Conservation (phyloP, 2,888 invertebrate species). For the Yponomeuta evonymella region DNA sequence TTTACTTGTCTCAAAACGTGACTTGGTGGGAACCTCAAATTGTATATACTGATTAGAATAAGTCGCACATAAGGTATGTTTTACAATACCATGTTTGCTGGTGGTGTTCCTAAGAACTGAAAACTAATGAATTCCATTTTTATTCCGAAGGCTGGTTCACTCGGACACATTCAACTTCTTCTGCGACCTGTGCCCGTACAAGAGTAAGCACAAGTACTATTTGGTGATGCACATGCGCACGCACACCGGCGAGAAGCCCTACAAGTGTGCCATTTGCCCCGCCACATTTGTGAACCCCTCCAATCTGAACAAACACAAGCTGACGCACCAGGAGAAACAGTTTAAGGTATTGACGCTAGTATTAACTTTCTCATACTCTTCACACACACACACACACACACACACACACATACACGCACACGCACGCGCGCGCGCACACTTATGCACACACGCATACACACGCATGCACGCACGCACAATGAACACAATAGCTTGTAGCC, state of each 20-base stretch:
- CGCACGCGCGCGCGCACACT: not conserved
- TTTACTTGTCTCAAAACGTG: no score
- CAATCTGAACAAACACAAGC: slow-evolving; percentile 79
- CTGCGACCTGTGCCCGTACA: slow-evolving; percentile 69
- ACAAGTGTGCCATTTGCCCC: slow-evolving; percentile 69
- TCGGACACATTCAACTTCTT: slow-evolving; percentile 70
- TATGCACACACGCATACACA: no score
- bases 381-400: no score
- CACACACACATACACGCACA: no score
- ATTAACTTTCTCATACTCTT: not conserved
- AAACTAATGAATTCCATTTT: no score
- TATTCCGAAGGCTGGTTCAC: slow-evolving; percentile 53
- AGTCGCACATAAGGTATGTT: no score
- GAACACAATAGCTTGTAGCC: no score
- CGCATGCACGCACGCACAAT: not conserved
- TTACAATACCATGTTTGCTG: no score
- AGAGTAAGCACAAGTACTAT: slow-evolving; percentile 69
- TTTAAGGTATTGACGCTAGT: slow-evolving; percentile 44
- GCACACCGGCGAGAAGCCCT: slow-evolving; percentile 68
- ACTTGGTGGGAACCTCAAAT: no score
- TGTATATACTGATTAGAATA: no score
- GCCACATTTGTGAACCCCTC: slow-evolving; percentile 79
- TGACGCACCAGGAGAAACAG: slow-evolving; percentile 73
- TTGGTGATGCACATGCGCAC: slow-evolving; percentile 76
- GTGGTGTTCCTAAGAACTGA: no score